These are phyloP conservation scores for Philereme vetulata DNA, from an alignment of 2,888 invertebrate genomes.

Conservation along the genomic window DNA sequence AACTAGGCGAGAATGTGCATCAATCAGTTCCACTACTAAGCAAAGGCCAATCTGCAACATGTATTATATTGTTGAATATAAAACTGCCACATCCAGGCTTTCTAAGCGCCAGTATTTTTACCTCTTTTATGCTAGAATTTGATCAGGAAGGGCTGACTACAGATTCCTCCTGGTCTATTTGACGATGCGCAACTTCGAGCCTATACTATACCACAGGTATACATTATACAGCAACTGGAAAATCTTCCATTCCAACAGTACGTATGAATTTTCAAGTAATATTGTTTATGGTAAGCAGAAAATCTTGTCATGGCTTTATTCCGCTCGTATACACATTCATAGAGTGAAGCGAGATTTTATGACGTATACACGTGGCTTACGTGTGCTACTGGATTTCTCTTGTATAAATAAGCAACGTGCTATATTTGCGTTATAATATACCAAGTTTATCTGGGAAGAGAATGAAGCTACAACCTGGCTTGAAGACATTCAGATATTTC, in stretches of 20 bases:
- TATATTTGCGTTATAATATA: background rate
- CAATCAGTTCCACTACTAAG: too few relatives aligned
- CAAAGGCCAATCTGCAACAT: too few relatives aligned
- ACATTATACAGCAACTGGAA: background rate
- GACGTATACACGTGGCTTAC: conserved; percentile 25
- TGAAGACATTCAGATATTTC: too few relatives aligned
- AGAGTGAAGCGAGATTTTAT: conserved; percentile 28
- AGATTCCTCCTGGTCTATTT: too few relatives aligned
- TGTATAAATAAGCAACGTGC: background rate
- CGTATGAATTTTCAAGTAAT: conserved; percentile 62
- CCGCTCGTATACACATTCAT: conserved; percentile 44
- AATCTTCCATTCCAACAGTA: conserved; percentile 23
- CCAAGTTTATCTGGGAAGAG: background rate
- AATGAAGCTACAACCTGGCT: background rate
- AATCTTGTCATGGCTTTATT: conserved; percentile 72
- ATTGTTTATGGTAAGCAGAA: conserved; percentile 79
- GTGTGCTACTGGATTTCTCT: conserved; percentile 2
- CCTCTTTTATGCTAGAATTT: too few relatives aligned
- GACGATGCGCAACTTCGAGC: too few relatives aligned
- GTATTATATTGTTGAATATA: too few relatives aligned
- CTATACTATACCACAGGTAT: background rate
- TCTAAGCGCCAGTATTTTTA: too few relatives aligned
- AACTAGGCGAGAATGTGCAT: too few relatives aligned
- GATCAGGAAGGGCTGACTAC: too few relatives aligned
- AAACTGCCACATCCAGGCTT: too few relatives aligned